phyloP scores from a whole-genome alignment of 2,113 vertebrate species.

The Spea multiplicata region DNA sequence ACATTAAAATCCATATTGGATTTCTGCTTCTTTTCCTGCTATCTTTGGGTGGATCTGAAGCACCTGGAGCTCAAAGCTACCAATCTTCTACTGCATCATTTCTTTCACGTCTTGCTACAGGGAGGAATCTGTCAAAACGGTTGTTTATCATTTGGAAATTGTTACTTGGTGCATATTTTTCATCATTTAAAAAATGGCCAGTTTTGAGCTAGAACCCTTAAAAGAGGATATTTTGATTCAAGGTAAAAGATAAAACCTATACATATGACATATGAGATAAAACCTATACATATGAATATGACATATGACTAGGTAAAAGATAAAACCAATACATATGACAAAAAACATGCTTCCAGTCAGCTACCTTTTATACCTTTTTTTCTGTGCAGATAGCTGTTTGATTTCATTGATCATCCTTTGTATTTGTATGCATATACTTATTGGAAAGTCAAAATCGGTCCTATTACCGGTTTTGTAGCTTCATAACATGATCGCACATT shows the following conservation, averaged over 20 bases:
- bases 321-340: background rate
- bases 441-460: too few species aligned
- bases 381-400: too few species aligned
- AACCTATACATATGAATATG: background rate
- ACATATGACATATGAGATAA: background rate
- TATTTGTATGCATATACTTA: too few species aligned
- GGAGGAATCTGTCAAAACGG: background rate
- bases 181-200: background rate
- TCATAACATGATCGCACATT: too few species aligned
- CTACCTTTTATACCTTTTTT: too few species aligned
- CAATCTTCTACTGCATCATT: background rate
- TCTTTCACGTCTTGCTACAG: background rate
- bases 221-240: background rate
- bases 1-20: background rate
- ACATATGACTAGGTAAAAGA: background rate
- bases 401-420: too few species aligned
- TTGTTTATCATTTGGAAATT: slow-evolving; percentile 4
- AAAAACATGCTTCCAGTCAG: too few species aligned
- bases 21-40: background rate
- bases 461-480: too few species aligned
- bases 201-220: background rate
- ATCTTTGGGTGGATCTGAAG: background rate
- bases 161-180: background rate
- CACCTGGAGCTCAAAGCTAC: background rate
- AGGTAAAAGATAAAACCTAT: background rate